Base-by-base conservation (phyloP, 2,797 vertebrate species). In the Helostoma temminkii region DNA sequence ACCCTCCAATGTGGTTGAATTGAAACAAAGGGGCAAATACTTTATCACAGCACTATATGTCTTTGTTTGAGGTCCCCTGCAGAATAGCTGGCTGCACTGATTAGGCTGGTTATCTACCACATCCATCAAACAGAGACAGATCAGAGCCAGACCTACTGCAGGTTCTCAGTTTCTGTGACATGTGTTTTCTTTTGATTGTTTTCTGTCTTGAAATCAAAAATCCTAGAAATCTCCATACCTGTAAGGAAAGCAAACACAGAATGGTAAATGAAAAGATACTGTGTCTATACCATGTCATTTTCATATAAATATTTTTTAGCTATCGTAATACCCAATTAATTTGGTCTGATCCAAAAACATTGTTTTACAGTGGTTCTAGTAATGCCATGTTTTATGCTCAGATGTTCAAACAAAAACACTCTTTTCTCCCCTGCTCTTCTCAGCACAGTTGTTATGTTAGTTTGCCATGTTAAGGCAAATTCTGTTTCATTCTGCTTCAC, bases 151-250 rank as follows among this genome's bases (percentile, higher is more conserved):
- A 48, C 11, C 24, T 36, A 26, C 16, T 43, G 61, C 10, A 39
- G 72, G 18, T 41, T 53, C 26, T 50, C 50, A 10, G 54, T 52
- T 67, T 32, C 42, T 42, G 9, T 21, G 4, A 64, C 7, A 75
- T 37, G 28, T 8, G 16, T 4, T n/a, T n/a, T 30, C 9, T 1
- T 30, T 47, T 6, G n/a, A 19, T 5, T 5, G 24, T 41, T 60
- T 61, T 30, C 39, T 61, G n/a, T 42, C 25, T 49, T 0, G n/a
- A 7, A 9, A 18, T 58, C 9, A 37, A 5, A 74, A 60, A 54
- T 62, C 18, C 66, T 88, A 93, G 76, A 92, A 91, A 80, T 91
- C 90, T 43, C 86, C 80, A 47, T 76, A 88, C 75, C 91, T 93
- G 32, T 7, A 10, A 52, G 49, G 47, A 76, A 24, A 72, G n/a